Conservation (phyloP, 2,113 vertebrate species). For the Phaetusa simplex region DNA sequence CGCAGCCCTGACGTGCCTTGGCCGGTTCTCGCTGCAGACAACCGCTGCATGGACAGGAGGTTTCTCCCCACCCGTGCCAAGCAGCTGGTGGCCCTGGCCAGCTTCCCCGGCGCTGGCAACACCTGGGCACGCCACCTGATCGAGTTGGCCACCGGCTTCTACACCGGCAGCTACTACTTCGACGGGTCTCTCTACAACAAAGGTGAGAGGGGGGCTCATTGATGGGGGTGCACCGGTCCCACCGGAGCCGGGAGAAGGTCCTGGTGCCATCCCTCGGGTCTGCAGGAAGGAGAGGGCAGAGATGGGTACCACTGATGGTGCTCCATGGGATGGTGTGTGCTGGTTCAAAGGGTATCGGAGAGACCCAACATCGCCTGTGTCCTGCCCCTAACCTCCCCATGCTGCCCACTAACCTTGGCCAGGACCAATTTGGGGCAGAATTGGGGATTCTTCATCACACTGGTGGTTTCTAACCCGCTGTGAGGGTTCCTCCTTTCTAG, state of each 20-base stretch:
- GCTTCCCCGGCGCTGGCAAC: slow-evolving; percentile 96
- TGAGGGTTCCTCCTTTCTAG: not conserved
- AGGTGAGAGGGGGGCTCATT: slow-evolving; percentile 68
- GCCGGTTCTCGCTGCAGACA: slow-evolving; percentile 74
- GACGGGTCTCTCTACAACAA: slow-evolving; percentile 98
- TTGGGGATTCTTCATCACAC: not conserved
- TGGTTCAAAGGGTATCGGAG: not conserved
- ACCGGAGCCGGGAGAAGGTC: not conserved
- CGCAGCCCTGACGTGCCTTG: accelerated
- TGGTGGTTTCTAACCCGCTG: not conserved
- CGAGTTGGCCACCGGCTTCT: slow-evolving; percentile 93
- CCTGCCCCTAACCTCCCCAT: not conserved
- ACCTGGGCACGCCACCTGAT: slow-evolving; percentile 97
- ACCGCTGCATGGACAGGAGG: slow-evolving; percentile 94
- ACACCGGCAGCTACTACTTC: slow-evolving; percentile 98
- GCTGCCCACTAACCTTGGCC: not conserved
- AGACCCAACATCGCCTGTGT: accelerated
- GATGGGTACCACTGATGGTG: accelerated
- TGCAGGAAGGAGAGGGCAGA: not conserved
- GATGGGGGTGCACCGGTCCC: accelerated
- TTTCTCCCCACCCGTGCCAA: slow-evolving; percentile 88
- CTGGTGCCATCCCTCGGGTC: not conserved
- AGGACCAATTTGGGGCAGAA: not conserved
- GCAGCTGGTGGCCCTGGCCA: slow-evolving; percentile 89
- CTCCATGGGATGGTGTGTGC: not conserved